phyloP scores from a whole-genome alignment of 2,888 invertebrate genomes.

The Nephrotoma appendiculata region DNA sequence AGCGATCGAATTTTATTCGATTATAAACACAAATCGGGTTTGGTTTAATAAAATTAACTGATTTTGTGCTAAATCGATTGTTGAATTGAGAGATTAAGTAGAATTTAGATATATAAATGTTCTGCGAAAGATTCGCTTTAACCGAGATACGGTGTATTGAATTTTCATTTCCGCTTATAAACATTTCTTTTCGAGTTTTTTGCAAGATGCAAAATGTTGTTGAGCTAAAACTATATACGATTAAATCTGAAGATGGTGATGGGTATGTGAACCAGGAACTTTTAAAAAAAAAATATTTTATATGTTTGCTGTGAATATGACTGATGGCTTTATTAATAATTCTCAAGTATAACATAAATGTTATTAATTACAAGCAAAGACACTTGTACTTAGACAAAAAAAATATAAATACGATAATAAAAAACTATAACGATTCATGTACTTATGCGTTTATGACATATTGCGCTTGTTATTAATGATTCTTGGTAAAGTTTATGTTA shows the following conservation, averaged over 20 bases:
- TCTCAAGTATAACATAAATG: background rate
- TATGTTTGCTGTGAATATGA: background rate
- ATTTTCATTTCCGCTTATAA: background rate
- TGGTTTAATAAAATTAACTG: background rate
- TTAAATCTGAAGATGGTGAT: background rate
- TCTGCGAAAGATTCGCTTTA: background rate
- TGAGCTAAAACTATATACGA: background rate
- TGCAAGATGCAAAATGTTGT: background rate
- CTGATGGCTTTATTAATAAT: background rate
- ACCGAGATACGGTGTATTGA: background rate
- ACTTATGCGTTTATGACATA: background rate
- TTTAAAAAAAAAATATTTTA: background rate
- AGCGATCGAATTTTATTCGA: background rate
- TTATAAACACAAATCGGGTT: background rate
- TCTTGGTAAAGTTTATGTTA: background rate
- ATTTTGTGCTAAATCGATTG: background rate
- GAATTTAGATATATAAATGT: background rate
- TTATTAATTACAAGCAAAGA: background rate
- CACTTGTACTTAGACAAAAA: background rate
- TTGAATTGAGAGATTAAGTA: background rate
- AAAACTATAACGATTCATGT: background rate
- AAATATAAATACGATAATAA: background rate
- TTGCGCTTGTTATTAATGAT: background rate
- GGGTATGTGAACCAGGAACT: background rate
- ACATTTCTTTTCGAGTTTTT: background rate